phyloP scores from a whole-genome alignment of 2,888 invertebrate species.

The Gisinianus flammeolus region DNA sequence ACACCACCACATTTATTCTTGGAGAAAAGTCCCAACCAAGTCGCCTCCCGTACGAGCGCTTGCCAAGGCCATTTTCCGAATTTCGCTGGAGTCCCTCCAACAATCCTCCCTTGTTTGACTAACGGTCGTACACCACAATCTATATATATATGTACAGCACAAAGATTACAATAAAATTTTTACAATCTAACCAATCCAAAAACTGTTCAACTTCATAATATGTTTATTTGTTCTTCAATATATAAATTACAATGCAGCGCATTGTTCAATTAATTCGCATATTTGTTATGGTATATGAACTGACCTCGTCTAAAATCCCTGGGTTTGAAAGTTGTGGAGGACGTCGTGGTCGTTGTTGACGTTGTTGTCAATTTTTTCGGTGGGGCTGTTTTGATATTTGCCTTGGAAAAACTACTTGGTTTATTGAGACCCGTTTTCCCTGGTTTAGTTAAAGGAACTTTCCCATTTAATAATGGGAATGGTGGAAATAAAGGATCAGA shows the following conservation, averaged over 20 bases:
- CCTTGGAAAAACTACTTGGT: not conserved
- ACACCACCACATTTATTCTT: conserved; percentile 96
- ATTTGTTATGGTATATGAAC: not conserved
- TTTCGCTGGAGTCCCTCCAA: conserved; percentile 83
- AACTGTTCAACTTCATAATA: not conserved
- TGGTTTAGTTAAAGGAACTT: conserved; percentile 48
- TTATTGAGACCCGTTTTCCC: conserved; percentile 39
- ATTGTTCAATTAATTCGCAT: too few relatives aligned
- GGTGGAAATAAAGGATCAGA: conserved; percentile 51
- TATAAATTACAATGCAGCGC: not conserved
- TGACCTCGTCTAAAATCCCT: conserved; percentile 59
- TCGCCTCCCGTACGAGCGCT: conserved; percentile 86
- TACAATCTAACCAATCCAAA: not conserved
- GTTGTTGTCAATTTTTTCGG: conserved; percentile 21
- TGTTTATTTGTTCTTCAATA: not conserved
- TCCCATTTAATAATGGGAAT: conserved; percentile 44
- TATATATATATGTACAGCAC: too few relatives aligned
- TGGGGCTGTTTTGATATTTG: conserved; percentile 32
- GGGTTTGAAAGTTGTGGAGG: conserved; percentile 47
- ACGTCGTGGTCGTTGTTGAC: conserved; percentile 44
- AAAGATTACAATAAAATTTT: too few relatives aligned
- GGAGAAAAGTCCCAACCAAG: conserved; percentile 90
- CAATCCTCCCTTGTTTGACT: conserved; percentile 75
- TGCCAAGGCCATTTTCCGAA: conserved; percentile 95
- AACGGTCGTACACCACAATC: conserved; percentile 88